A percentile compares a stretch with the other conserved stretches of the same genome.
Conservation (phyloP, 2,888 invertebrate species). For the Acleris literana region DNA sequence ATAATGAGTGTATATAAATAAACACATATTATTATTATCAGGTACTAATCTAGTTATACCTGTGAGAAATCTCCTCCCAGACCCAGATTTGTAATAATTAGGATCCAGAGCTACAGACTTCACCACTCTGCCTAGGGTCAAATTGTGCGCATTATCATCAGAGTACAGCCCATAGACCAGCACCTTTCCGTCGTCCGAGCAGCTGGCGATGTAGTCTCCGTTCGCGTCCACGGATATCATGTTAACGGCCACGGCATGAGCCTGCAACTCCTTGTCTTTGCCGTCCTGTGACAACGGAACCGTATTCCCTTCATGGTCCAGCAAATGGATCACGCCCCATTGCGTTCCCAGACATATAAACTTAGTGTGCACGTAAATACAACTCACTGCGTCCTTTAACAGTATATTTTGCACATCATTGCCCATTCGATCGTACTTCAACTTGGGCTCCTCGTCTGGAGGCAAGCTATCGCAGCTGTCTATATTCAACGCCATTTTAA, state of each 20-base stretch:
- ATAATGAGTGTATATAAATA: no score
- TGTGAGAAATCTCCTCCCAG: constrained; percentile 92
- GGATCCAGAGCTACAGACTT: constrained; percentile 95
- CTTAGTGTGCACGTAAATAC: constrained; percentile 97
- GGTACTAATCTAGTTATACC: constrained; percentile 49
- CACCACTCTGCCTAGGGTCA: constrained; percentile 91
- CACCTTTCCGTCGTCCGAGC: constrained; percentile 95
- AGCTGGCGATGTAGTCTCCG: constrained; percentile 97
- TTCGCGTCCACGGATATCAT: constrained; percentile 96
- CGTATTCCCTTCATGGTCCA: constrained; percentile 96
- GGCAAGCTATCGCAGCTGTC: constrained; percentile 75
- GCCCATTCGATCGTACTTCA: constrained; percentile 94
- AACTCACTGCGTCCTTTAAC: constrained; percentile 92
- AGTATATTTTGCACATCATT: constrained; percentile 94
- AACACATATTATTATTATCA: no score
- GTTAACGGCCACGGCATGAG: constrained; percentile 96
- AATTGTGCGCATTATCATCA: constrained; percentile 90
- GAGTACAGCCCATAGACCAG: constrained; percentile 94
- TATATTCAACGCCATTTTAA: constrained; percentile 69
- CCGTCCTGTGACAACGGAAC: constrained; percentile 83
- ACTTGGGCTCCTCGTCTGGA: constrained; percentile 89
- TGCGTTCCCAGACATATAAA: constrained; percentile 96
- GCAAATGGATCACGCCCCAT: constrained; percentile 94
- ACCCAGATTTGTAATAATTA: constrained; percentile 88
- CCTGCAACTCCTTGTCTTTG: constrained; percentile 87